Conservation (phyloP, 1,140 invertebrate species). For the Tribolium castaneum region DNA sequence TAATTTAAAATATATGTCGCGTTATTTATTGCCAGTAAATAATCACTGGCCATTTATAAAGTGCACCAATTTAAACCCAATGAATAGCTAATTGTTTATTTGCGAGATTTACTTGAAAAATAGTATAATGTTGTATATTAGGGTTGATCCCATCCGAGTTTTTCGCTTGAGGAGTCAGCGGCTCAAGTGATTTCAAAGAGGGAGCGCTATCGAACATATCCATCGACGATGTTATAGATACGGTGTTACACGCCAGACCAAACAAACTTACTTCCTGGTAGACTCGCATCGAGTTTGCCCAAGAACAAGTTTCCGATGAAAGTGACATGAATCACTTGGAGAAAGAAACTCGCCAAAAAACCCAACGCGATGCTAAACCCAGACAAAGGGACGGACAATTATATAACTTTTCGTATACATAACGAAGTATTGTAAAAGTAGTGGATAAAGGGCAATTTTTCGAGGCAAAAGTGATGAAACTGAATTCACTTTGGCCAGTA, state of each 20-base stretch:
- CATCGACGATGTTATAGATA: slow-evolving; percentile 24
- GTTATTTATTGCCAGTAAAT: background rate
- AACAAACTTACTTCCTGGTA: slow-evolving; percentile 32
- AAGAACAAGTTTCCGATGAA: slow-evolving; percentile 35
- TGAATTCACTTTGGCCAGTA: slow-evolving; percentile 22
- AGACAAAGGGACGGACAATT: background rate
- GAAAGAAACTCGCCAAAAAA: slow-evolving; percentile 13
- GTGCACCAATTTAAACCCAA: no score
- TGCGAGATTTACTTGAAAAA: no score
- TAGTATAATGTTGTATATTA: no score
- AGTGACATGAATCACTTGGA: slow-evolving; percentile 32
- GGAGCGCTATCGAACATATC: slow-evolving; percentile 18
- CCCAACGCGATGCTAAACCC: slow-evolving; percentile 13
- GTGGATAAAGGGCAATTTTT: slow-evolving; percentile 12
- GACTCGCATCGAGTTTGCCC: background rate
- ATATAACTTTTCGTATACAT: slow-evolving; percentile 1
- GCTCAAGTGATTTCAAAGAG: slow-evolving; percentile 29
- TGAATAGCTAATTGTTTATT: background rate
- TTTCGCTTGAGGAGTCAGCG: background rate
- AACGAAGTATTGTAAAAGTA: slow-evolving; percentile 22
- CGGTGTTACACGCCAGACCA: slow-evolving; percentile 27
- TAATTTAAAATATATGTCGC: background rate
- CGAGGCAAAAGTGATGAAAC: background rate
- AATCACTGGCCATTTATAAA: background rate
- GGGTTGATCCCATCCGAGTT: background rate